Conservation (phyloP, 2,888 invertebrate species). For the Zele albiditarsus region DNA sequence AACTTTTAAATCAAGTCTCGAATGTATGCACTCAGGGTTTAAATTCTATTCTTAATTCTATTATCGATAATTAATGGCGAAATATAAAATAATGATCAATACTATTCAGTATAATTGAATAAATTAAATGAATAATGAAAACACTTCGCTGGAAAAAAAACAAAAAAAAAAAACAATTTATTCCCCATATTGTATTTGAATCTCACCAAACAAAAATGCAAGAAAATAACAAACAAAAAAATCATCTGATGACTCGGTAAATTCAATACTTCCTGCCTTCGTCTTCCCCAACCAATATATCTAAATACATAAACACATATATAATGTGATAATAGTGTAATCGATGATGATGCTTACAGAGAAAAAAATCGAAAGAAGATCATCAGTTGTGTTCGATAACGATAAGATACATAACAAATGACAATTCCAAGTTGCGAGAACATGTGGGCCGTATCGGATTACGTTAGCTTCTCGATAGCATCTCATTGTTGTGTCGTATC, state of each 20-base stretch:
- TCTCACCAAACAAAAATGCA: conserved; percentile 37
- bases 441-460: conserved; percentile 27
- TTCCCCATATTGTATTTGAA: no score
- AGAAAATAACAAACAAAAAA: conserved; percentile 1
- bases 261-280: no score
- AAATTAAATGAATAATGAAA: no score
- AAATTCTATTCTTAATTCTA: no score
- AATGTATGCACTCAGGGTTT: no score
- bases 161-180: no score
- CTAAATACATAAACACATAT: conserved; percentile 3
- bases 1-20: no score
- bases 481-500: conserved; percentile 24
- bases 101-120: no score
- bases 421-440: conserved; percentile 24
- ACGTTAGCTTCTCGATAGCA: conserved; percentile 22
- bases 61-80: no score
- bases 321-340: conserved; percentile 15
- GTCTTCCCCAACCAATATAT: neutral
- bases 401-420: conserved; percentile 27
- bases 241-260: no score
- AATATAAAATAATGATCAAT: no score
- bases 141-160: no score
- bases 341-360: conserved; percentile 26
- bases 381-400: conserved; percentile 1
- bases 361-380: neutral